Conservation (phyloP, 2,113 vertebrate species). For the Thomomys bottae region DNA sequence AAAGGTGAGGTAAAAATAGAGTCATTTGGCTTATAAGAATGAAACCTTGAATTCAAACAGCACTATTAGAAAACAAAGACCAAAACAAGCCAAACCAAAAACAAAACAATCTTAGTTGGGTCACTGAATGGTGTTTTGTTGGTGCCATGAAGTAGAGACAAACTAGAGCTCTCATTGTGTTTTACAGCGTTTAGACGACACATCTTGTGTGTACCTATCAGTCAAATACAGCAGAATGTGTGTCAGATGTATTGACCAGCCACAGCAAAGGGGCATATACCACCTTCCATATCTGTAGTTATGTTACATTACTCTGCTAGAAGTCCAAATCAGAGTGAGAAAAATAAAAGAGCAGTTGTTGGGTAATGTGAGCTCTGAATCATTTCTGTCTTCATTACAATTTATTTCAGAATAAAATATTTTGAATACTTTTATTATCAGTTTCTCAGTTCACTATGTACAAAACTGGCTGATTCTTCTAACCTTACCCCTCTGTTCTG, state of each 20-base stretch:
- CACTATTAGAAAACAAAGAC: too few relatives aligned
- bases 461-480: neutral
- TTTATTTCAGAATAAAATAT: conserved; percentile 30
- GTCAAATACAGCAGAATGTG: neutral
- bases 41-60: too few relatives aligned
- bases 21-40: too few relatives aligned
- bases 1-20: too few relatives aligned
- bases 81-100: too few relatives aligned
- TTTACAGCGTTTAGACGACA: neutral
- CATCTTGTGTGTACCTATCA: neutral
- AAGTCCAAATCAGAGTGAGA: neutral
- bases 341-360: neutral
- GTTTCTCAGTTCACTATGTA: neutral
- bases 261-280: neutral
- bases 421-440: conserved; percentile 4
- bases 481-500: too few relatives aligned
- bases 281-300: neutral
- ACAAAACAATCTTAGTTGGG: too few relatives aligned
- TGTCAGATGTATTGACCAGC: neutral
- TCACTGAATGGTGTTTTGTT: neutral
- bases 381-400: conserved; percentile 1
- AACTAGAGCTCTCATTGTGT: neutral
- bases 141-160: neutral
- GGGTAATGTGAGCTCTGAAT: neutral
- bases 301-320: neutral